Base-by-base conservation (phyloP, 2,797 vertebrate genomes). In the Podargus strigoides region DNA sequence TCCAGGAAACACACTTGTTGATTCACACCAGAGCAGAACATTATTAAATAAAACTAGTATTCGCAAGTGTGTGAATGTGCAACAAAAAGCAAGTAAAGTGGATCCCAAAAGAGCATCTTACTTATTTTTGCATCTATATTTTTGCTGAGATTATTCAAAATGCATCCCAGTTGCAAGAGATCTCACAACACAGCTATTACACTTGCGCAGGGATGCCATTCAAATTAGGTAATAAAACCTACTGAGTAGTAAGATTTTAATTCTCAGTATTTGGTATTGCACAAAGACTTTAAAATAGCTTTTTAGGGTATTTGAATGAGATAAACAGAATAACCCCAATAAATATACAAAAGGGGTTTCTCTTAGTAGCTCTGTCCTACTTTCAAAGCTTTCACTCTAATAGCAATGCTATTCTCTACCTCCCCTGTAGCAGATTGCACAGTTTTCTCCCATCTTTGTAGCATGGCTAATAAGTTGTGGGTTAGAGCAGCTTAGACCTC, bases 361-460 rank as follows among this genome's bases (percentile, higher is more conserved):
- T 70, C 49, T 55, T 66, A 60, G 64, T 56, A 77, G 50, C 41
- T 94, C 92, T 96, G 96, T 75, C 93, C 90, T 94, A 94, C 80
- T 96, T 95, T 95, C 62, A 84, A 89, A 90, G 75, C 44, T 85
- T 76, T 69, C 86, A 50, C 85, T 94, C 49, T 86, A 91, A 87
- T 52, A 87, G 94, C 50, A 80, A 32, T 53, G 46, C 85, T 88
- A 91, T 95, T 97, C 94, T 94, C 78, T 90, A 77, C 62, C 62
- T 94, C 79, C 94, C 94, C 85, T 89, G 95, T 93, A 96, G 95
- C 94, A 94, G 95, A 94, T 17, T 85, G 84, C 93, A 91, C 12
- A 52, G 76, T 85, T 96, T 97, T 92, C 87, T 89, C 53, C 83
- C 7, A 10, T 84, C 67, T 93, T 80, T 94, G 70, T 84, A 92